phyloP scores from a whole-genome alignment of 2,888 invertebrate species.

The Anthoptus insignis region DNA sequence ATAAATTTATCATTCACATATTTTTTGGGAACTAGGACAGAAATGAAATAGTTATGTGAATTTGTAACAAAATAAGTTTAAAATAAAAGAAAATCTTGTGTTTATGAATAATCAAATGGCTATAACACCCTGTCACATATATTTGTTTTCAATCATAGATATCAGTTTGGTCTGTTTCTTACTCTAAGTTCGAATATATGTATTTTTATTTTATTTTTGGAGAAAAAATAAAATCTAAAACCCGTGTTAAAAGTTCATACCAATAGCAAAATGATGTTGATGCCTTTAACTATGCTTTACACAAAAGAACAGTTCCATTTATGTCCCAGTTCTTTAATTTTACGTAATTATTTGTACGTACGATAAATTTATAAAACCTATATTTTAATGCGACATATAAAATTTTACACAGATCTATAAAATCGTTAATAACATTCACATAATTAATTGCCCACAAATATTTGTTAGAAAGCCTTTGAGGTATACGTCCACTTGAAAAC shows the following conservation, averaged over 20 bases:
- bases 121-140: no score
- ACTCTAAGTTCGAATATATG: no score
- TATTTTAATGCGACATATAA: neutral
- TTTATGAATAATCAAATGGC: no score
- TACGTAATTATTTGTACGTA: neutral
- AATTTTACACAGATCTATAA: neutral
- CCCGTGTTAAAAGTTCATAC: no score
- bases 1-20: neutral
- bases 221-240: no score
- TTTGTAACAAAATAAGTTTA: no score
- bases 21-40: neutral
- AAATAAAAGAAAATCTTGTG: no score
- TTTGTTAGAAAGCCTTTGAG: slow-evolving; percentile 38
- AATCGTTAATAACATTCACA: slow-evolving; percentile 2
- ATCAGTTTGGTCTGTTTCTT: no score
- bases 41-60: neutral
- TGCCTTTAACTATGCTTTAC: no score
- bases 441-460: slow-evolving; percentile 26
- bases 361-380: neutral
- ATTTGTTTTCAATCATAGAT: no score
- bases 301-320: neutral
- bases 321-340: neutral
- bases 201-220: no score
- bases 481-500: slow-evolving; percentile 14
- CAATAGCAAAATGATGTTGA: no score